phyloP scores from a whole-genome alignment of 2,797 vertebrate genomes.

The Coreius guichenoti region DNA sequence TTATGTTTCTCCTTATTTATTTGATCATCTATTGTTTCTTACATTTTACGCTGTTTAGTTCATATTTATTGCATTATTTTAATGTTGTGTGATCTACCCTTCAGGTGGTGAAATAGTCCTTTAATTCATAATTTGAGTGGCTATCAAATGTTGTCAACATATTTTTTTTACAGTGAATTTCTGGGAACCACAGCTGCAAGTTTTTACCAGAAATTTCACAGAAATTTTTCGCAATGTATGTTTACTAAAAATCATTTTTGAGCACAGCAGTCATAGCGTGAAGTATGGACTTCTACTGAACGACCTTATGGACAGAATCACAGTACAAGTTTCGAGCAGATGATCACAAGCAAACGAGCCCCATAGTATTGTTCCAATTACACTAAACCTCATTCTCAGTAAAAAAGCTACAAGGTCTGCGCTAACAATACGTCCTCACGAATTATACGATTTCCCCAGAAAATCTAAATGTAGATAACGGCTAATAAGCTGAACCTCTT shows the following conservation, averaged over 20 bases:
- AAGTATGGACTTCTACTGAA: not conserved
- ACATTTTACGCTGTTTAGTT: not conserved
- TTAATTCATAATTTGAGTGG: not conserved
- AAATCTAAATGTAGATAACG: not conserved
- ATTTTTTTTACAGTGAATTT: not conserved
- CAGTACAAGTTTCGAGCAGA: not conserved
- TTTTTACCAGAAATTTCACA: not conserved
- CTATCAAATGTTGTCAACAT: not conserved
- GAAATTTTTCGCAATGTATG: not conserved
- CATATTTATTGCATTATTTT: not conserved
- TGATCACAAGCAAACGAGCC: conserved; percentile 11
- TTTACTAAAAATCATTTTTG: conserved; percentile 8
- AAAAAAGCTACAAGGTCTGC: conserved; percentile 24
- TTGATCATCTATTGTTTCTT: not conserved
- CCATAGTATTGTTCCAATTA: not conserved
- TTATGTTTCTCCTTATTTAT: not conserved
- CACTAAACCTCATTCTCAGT: not conserved
- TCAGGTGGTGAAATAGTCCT: not conserved
- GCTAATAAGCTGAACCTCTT: not conserved
- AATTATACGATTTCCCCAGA: not conserved
- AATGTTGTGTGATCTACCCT: not conserved
- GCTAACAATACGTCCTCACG: not conserved
- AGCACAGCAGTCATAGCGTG: not conserved
- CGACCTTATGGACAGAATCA: not conserved
- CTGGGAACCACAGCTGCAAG: not conserved